These are phyloP conservation scores for Amyelois transitella DNA, from an alignment of 1,140 invertebrate genomes.

Conservation along the genomic window DNA sequence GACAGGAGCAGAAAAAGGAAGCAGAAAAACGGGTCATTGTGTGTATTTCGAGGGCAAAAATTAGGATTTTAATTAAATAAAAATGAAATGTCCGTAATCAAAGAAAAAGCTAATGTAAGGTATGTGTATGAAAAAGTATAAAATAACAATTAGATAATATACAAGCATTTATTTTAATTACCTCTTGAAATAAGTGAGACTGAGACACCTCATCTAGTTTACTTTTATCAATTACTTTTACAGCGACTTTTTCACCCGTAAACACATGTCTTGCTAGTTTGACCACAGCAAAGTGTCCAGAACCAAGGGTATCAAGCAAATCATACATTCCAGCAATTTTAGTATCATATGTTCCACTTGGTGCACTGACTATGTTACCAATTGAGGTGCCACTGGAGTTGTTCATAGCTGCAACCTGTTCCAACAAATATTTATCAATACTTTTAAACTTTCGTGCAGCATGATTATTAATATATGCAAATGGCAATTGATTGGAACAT, in stretches of 20 bases:
- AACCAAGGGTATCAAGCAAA: conserved; percentile 93
- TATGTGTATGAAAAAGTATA: no score
- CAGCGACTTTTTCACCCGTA: conserved; percentile 98
- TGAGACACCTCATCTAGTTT: conserved; percentile 97
- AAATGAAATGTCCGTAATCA: no score
- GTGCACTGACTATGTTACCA: conserved; percentile 35
- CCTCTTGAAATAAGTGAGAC: conserved; percentile 97
- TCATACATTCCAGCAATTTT: conserved; percentile 98
- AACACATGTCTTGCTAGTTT: conserved; percentile 99
- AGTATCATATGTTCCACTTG: conserved; percentile 80
- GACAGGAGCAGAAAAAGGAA: no score
- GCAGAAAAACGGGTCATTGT: no score
- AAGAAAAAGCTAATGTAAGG: no score
- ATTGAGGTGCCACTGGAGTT: conserved; percentile 49
- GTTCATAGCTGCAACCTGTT: conserved; percentile 43
- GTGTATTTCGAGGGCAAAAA: no score
- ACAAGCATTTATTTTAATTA: conserved; percentile 37
- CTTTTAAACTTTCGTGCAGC: background rate
- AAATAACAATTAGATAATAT: conserved; percentile 7
- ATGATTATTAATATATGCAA: background rate
- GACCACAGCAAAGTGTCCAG: conserved; percentile 99
- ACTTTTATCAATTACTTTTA: conserved; percentile 98
- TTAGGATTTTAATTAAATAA: no score
- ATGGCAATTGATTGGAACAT: no score
- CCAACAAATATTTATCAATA: background rate